phyloP scores from a whole-genome alignment of 2,797 vertebrate genomes.

The Sandelia bainsii region DNA sequence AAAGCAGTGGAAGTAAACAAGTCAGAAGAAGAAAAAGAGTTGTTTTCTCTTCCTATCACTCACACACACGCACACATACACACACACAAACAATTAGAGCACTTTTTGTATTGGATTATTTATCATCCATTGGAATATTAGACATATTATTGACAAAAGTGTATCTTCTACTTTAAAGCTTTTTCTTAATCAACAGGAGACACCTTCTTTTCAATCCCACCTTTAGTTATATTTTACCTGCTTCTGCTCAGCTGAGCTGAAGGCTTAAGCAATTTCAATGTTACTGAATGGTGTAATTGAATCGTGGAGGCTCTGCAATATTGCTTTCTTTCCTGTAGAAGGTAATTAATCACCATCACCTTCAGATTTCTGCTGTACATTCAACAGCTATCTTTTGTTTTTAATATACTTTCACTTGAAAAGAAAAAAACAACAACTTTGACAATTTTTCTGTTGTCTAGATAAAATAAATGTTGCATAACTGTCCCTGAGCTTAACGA shows the following conservation, averaged over 20 bases:
- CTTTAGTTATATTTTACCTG: not conserved
- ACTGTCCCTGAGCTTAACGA: not conserved
- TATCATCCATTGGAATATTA: not conserved
- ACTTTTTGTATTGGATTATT: too few species aligned
- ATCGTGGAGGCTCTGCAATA: conserved; percentile 13
- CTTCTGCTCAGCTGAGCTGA: conserved; percentile 9
- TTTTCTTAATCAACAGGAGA: not conserved
- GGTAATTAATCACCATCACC: conserved; percentile 24
- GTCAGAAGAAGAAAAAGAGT: conserved; percentile 37
- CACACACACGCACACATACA: not conserved
- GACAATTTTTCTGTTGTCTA: not conserved
- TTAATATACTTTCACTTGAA: not conserved
- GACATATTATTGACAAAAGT: not conserved
- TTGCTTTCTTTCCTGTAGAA: conserved; percentile 9
- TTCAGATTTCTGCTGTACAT: conserved; percentile 1
- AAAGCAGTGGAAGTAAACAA: conserved; percentile 66
- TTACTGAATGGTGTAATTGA: conserved; percentile 15
- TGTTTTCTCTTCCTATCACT: conserved; percentile 23
- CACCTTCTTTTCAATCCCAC: not conserved
- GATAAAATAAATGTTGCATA: not conserved
- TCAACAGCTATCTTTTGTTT: not conserved
- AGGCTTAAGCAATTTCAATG: not conserved
- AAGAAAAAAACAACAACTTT: not conserved
- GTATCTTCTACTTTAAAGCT: not conserved
- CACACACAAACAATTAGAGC: not conserved